A percentile compares a stretch with the other conserved stretches of the same genome.
Conservation (phyloP, 2,797 vertebrate species). For the Chrysocyon brachyurus region DNA sequence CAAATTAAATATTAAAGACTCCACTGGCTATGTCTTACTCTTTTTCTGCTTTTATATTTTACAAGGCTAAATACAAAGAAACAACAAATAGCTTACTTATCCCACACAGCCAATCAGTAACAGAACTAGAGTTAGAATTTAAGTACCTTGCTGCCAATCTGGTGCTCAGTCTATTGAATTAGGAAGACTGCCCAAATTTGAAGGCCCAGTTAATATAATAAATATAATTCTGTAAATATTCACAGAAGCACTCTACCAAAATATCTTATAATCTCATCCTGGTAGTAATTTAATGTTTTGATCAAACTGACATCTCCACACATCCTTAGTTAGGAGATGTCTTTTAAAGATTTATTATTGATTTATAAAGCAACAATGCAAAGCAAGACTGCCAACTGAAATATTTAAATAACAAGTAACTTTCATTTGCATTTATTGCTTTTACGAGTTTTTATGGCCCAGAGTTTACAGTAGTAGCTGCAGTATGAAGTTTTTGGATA, state of each 20-base stretch:
- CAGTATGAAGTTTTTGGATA: neutral
- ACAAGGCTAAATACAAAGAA: conserved; percentile 32
- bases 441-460: conserved; percentile 47
- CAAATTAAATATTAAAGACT: conserved; percentile 42
- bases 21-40: neutral
- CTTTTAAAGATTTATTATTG: conserved; percentile 16
- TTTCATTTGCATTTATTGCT: conserved; percentile 63
- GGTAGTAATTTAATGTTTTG: conserved; percentile 47
- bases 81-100: neutral
- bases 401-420: conserved; percentile 49
- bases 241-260: conserved; percentile 21
- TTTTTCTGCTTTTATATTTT: conserved; percentile 30
- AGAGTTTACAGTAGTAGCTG: conserved; percentile 47
- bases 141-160: conserved; percentile 29
- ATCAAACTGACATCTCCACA: conserved; percentile 36
- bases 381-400: conserved; percentile 54
- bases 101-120: neutral
- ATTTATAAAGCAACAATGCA: conserved; percentile 46
- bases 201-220: conserved; percentile 21
- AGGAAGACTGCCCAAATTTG: neutral
- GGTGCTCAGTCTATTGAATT: neutral
- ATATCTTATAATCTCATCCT: conserved; percentile 37
- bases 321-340: neutral
- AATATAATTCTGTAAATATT: neutral
- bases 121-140: conserved; percentile 40